Percentiles rank a stretch among this genome's conserved stretches.
These are phyloP conservation scores for Lasioglossum leucozonium DNA, from an alignment of 2,888 invertebrate genomes.

Conservation along the genomic window DNA sequence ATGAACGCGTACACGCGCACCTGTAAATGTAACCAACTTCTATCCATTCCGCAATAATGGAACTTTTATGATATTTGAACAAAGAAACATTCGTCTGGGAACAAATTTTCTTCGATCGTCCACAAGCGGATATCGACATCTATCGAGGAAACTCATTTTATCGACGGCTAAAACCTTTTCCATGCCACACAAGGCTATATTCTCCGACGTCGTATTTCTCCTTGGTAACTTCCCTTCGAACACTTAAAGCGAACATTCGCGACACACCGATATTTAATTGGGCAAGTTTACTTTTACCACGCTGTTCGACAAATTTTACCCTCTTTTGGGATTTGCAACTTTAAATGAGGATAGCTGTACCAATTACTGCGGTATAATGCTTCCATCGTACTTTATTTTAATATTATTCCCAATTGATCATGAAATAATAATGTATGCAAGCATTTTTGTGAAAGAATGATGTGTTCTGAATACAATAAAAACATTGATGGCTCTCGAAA, in stretches of 20 bases:
- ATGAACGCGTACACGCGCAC: background rate
- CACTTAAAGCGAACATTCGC: conserved; percentile 1
- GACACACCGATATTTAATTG: background rate
- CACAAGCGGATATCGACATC: conserved; percentile 33
- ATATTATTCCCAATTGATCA: too few relatives aligned
- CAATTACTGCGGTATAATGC: too few relatives aligned
- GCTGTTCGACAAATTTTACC: too few relatives aligned
- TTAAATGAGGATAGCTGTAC: too few relatives aligned
- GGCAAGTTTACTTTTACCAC: background rate
- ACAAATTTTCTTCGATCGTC: conserved; percentile 40
- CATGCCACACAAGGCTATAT: background rate
- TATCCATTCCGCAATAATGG: conserved; percentile 15
- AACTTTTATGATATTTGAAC: conserved; percentile 45
- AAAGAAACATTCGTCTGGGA: conserved; percentile 12
- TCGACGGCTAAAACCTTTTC: conserved; percentile 13
- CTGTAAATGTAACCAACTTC: conserved; percentile 24
- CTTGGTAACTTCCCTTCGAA: conserved; percentile 13
- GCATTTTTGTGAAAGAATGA: too few relatives aligned
- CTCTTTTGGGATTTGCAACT: too few relatives aligned
- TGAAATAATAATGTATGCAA: too few relatives aligned
- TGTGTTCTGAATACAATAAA: too few relatives aligned
- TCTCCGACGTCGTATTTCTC: conserved; percentile 1
- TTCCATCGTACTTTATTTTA: too few relatives aligned
- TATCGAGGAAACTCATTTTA: conserved; percentile 41
- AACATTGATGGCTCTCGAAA: too few relatives aligned